phyloP scores from a whole-genome alignment of 2,888 invertebrate species.

The Lasiommata megera region DNA sequence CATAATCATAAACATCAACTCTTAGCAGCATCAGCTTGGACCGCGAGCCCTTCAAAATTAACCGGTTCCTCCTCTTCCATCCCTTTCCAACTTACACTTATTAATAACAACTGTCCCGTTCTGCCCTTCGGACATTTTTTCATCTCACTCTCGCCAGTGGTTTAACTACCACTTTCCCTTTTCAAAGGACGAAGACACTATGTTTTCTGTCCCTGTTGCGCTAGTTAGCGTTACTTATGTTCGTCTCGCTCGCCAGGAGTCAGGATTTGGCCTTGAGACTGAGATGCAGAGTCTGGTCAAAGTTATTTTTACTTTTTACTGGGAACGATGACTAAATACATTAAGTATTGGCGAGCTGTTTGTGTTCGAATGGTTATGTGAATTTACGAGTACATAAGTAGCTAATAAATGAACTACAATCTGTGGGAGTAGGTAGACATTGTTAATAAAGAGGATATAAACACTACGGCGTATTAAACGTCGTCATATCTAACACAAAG shows the following conservation, averaged over 20 bases:
- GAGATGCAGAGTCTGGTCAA: slow-evolving; percentile 68
- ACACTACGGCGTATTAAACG: no score
- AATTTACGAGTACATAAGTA: slow-evolving; percentile 7
- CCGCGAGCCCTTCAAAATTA: slow-evolving; percentile 78
- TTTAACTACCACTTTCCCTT: slow-evolving; percentile 78
- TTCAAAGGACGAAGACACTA: slow-evolving; percentile 79
- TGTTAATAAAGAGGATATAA: no score
- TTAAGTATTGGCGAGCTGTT: slow-evolving; percentile 52
- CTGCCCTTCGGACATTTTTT: slow-evolving; percentile 72
- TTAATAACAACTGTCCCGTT: slow-evolving; percentile 46
- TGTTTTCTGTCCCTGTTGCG: slow-evolving; percentile 41
- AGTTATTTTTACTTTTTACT: slow-evolving; percentile 79
- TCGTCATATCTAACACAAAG: no score
- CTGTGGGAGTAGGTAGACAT: no score
- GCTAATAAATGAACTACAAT: no score
- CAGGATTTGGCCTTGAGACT: slow-evolving; percentile 78
- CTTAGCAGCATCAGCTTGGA: slow-evolving; percentile 43
- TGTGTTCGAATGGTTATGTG: slow-evolving; percentile 4
- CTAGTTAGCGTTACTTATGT: slow-evolving; percentile 31
- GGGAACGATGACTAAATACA: slow-evolving; percentile 77
- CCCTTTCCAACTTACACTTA: slow-evolving; percentile 39
- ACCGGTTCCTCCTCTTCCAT: slow-evolving; percentile 64
- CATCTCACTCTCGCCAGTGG: slow-evolving; percentile 77
- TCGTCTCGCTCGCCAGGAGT: slow-evolving; percentile 51
- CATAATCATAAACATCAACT: slow-evolving; percentile 59